A percentile compares a stretch with the other conserved stretches of the same genome.
Evolutionary conservation across 1,140 invertebrate species (phyloP).

Genomic region (Sinella curviseta): DNA sequence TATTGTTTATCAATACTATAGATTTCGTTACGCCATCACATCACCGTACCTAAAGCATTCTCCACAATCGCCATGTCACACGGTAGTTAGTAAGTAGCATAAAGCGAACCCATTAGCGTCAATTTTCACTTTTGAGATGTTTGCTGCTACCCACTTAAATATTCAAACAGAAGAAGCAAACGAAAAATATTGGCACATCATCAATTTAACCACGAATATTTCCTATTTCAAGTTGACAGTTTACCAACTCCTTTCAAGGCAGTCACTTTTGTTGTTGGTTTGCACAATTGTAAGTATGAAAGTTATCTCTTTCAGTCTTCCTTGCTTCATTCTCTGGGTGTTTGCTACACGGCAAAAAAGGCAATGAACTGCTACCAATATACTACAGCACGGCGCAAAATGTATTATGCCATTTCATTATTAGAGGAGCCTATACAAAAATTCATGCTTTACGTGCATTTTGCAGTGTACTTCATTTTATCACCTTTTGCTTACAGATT

Average conservation of each 20-base stretch:
- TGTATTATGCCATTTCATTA: neutral
- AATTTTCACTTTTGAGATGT: constrained; percentile 1
- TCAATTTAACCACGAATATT: neutral
- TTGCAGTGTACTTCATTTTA: too few species aligned
- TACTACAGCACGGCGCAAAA: neutral
- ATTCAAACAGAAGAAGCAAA: neutral
- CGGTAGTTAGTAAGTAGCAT: neutral
- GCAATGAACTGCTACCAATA: neutral
- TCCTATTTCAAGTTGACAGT: neutral
- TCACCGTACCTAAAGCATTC: too few species aligned
- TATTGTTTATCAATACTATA: too few species aligned
- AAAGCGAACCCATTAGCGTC: neutral
- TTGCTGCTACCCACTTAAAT: neutral
- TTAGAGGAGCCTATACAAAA: neutral
- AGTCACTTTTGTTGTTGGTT: neutral
- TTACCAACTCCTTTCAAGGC: neutral
- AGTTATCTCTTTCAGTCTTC: too few species aligned
- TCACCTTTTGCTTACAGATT: too few species aligned
- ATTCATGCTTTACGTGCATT: too few species aligned
- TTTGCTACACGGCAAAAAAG: neutral
- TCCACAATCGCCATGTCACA: too few species aligned
- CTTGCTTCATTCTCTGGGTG: neutral
- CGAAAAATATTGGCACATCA: neutral
- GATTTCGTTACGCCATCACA: too few species aligned
- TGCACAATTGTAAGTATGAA: neutral